Conservation (phyloP, 2,113 vertebrate genomes). For the Malurus elegans region DNA sequence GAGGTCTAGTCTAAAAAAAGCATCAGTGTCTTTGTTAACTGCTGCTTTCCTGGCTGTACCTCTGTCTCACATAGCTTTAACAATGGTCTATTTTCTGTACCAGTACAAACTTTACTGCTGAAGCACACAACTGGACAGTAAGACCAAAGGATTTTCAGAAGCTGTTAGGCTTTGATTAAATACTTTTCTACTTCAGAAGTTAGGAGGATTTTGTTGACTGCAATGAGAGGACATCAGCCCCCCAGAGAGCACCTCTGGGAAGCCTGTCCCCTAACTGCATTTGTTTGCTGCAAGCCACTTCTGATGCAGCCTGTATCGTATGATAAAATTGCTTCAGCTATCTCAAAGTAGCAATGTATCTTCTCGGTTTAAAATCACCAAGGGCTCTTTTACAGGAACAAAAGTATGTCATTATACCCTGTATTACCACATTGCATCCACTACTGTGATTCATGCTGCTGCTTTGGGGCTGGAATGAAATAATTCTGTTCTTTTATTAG, state of each 20-base stretch:
- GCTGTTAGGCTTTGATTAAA: neutral
- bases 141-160: neutral
- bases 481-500: neutral
- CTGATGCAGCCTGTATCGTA: neutral
- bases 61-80: neutral
- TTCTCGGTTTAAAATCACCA: neutral
- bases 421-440: neutral
- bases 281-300: neutral
- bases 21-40: neutral
- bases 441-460: neutral
- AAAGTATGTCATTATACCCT: neutral
- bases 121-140: neutral
- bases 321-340: neutral
- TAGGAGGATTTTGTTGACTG: neutral
- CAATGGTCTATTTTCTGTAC: neutral
- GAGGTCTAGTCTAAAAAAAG: neutral
- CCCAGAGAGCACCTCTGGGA: neutral
- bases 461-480: neutral
- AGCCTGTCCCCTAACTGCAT: neutral
- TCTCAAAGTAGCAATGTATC: neutral
- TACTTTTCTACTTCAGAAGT: neutral
- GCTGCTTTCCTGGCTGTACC: neutral
- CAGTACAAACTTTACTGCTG: neutral
- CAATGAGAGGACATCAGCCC: neutral
- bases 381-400: neutral